Conservation (phyloP, 2,113 vertebrate genomes). For the Odontophorus gujanensis region DNA sequence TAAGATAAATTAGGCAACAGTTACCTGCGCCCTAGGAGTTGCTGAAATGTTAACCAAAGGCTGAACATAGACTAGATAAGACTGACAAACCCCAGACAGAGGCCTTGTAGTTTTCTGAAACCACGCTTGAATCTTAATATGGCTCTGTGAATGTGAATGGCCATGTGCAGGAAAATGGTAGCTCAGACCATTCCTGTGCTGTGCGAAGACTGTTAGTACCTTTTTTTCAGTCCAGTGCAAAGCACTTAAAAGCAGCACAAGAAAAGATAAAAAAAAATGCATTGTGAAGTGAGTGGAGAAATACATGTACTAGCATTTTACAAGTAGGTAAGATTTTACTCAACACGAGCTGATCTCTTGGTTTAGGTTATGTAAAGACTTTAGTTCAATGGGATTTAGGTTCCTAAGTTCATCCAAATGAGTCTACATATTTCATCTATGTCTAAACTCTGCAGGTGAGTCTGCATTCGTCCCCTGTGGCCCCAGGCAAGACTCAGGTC, state of each 20-base stretch:
- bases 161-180: neutral
- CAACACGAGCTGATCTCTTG: neutral
- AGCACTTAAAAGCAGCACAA: neutral
- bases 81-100: neutral
- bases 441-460: neutral
- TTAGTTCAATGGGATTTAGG: neutral
- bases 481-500: neutral
- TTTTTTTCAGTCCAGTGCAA: neutral
- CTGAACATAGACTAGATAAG: neutral
- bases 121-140: fast-evolving
- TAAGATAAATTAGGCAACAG: neutral
- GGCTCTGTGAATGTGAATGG: neutral
- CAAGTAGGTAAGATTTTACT: neutral
- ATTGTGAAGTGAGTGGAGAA: neutral
- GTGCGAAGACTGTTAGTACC: fast-evolving
- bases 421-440: neutral
- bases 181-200: neutral
- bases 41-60: neutral
- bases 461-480: neutral
- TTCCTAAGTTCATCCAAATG: neutral
- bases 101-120: neutral
- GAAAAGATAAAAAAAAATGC: neutral
- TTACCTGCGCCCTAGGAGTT: neutral
- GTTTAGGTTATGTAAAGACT: neutral
- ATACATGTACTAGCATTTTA: neutral